Evolutionary conservation across 2,888 invertebrate genomes (phyloP).

Genomic region (Ectropis crepuscularia): DNA sequence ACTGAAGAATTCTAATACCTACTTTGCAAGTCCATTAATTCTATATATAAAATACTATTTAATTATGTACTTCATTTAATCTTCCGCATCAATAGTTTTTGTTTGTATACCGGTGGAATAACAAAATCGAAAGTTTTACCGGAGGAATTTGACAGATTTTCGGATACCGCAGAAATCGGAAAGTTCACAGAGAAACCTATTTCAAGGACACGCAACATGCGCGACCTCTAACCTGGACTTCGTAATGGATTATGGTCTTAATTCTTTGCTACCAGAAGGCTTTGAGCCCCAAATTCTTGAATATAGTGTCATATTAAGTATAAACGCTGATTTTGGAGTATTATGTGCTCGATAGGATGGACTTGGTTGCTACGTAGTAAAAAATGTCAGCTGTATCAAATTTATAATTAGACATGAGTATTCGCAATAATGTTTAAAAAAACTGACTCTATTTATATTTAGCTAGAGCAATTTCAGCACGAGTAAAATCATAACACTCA

Average conservation of each 20-base stretch:
- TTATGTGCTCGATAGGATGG: neutral
- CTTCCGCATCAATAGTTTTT: constrained; percentile 3
- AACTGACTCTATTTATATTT: constrained; percentile 35
- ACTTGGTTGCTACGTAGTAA: neutral
- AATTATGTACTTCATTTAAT: constrained; percentile 7
- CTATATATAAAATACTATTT: constrained; percentile 23
- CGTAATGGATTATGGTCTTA: too few relatives aligned
- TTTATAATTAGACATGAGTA: constrained; percentile 5
- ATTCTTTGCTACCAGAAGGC: too few relatives aligned
- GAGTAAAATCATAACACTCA: constrained; percentile 49
- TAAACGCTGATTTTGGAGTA: too few relatives aligned
- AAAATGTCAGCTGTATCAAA: constrained; percentile 14
- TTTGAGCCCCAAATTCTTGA: too few relatives aligned
- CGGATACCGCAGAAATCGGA: too few relatives aligned
- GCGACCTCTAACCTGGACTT: too few relatives aligned
- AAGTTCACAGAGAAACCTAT: too few relatives aligned
- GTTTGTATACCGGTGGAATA: too few relatives aligned
- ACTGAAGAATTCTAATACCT: constrained; percentile 31
- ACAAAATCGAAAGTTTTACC: too few relatives aligned
- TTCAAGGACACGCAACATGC: too few relatives aligned
- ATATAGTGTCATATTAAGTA: too few relatives aligned
- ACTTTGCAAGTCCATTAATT: constrained; percentile 25
- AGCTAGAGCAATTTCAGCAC: constrained; percentile 37
- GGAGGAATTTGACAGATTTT: too few relatives aligned
- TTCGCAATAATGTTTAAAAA: constrained; percentile 25